Evolutionary conservation across 2,113 vertebrate genomes (phyloP).

Genomic region (Glareola pratincola): DNA sequence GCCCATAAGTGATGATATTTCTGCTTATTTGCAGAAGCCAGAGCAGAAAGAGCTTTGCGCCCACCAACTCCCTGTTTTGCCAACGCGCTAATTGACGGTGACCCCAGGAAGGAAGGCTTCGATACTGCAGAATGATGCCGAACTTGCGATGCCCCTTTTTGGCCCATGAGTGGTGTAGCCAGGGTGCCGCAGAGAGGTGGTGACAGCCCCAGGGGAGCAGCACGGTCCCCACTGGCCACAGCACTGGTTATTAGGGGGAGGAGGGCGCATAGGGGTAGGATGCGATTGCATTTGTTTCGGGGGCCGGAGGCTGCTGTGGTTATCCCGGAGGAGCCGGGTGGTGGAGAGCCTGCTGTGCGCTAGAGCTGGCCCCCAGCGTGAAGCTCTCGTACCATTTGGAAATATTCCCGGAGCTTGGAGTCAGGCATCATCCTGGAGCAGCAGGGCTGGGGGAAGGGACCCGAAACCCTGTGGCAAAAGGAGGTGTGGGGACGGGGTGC

Average conservation of each 20-base stretch:
- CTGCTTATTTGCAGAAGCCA: not conserved
- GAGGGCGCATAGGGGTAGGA: not conserved
- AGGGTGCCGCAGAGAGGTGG: not conserved
- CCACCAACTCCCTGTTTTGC: not conserved
- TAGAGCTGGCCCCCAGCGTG: not conserved
- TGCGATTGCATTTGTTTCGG: rapidly evolving
- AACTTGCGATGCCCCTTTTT: not conserved
- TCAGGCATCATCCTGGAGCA: not conserved
- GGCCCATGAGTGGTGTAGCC: rapidly evolving
- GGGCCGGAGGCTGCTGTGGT: not conserved
- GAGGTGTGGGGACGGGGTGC: too few species aligned
- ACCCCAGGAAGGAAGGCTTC: not conserved
- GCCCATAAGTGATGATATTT: not conserved
- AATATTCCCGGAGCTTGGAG: rapidly evolving
- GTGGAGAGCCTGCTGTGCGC: not conserved
- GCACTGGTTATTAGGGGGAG: not conserved
- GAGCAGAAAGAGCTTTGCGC: not conserved
- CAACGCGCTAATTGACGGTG: not conserved
- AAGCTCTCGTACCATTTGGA: not conserved
- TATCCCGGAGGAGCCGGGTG: not conserved
- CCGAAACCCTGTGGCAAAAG: rapidly evolving
- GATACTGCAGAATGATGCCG: too few species aligned
- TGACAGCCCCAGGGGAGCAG: not conserved
- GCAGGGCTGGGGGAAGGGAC: not conserved
- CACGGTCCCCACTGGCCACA: rapidly evolving